Evolutionary conservation across 1,140 invertebrate species (phyloP).

Genomic region (Solenopsis fugax): DNA sequence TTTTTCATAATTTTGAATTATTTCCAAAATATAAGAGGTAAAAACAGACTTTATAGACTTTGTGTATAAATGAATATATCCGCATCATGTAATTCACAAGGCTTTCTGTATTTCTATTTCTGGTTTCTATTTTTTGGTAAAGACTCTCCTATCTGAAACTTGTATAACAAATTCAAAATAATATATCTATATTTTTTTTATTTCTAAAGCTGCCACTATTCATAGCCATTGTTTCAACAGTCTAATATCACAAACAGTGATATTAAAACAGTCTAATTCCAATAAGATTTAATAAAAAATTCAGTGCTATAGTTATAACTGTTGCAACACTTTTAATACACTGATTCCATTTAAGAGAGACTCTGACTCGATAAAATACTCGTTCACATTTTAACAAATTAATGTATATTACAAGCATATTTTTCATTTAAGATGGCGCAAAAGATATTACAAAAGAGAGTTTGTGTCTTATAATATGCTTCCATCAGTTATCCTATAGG

Average conservation of each 20-base stretch:
- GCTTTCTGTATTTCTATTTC: background rate
- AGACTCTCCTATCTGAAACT: background rate
- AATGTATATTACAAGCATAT: constrained; percentile 9
- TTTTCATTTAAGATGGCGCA: constrained; percentile 1
- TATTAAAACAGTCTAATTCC: background rate
- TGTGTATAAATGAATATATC: background rate
- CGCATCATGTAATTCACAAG: background rate
- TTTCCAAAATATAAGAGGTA: too few species aligned
- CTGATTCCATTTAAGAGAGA: background rate
- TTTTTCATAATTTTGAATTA: too few species aligned
- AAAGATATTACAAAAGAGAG: constrained; percentile 32
- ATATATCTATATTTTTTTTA: background rate
- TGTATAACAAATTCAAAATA: background rate
- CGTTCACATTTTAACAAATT: background rate
- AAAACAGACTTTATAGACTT: too few species aligned
- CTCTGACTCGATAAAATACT: background rate
- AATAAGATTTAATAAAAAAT: background rate
- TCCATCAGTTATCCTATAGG: background rate
- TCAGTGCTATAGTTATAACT: background rate
- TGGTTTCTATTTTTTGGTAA: background rate
- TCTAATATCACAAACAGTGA: background rate
- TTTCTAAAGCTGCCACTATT: background rate
- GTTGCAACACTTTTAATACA: background rate
- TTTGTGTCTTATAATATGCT: background rate
- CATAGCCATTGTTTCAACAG: background rate